Base-by-base conservation (phyloP, 2,888 invertebrate species). In the Luperina testacea region DNA sequence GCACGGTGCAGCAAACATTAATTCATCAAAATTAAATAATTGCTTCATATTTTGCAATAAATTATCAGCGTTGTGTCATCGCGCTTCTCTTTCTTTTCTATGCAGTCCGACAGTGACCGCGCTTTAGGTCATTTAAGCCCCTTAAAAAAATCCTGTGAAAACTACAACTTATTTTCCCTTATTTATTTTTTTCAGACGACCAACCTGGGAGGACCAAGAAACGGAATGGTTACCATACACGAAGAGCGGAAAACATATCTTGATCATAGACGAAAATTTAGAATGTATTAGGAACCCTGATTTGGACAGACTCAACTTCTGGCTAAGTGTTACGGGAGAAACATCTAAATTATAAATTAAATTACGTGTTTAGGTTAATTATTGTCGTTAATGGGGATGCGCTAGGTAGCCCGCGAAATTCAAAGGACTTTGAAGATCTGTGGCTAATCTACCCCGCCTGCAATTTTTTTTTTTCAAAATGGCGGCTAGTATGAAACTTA, bases 201-300 rank as follows among this genome's bases (percentile, higher is more conserved):
- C 96, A 38, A 88, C 93, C 17, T 94, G 95, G 94, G 80, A 81
- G 0, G 85, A 90, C 27, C 93, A 93, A 42, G 78, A 90, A 48
- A 79, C 92, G 27, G 87, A 93, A 84, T 96, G 96, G 96, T 84
- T 90, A 70, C 95, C 95, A 0, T 96, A 95, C 86, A 92, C 91
- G 0, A 87, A 84, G 2, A 63, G 85, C 2, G 87, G 89, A 0
- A 93, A 90, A 42, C 83, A 89, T 5, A 90, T 92, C 4, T 79
- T 96, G 2, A 85, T 94, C 0, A 91, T 95, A 24, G 91, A 93
- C 69, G 90, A 92, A 0, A 77, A 91, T 4, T 81, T 90, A 4
- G 80, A 81, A 68, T 79, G 94, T 32, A 78, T 78, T 0, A 85
- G 75, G 48, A 90, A 92, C 53, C 90, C 90, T 0, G 87, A 91